Conservation (phyloP, 2,113 vertebrate species). For the Zosterops borbonicus region DNA sequence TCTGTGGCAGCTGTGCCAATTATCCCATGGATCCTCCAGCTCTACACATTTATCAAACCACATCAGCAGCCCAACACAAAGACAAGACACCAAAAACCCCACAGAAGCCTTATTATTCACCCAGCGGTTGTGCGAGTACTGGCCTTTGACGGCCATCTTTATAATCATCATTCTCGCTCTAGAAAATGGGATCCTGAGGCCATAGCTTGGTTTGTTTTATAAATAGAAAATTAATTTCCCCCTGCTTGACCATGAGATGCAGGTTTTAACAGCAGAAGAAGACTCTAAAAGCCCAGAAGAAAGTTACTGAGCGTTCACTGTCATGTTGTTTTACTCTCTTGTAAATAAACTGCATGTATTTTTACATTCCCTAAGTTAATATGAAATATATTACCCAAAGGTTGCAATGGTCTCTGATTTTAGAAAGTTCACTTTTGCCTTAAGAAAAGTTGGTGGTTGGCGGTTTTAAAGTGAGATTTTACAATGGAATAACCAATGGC, state of each 20-base stretch:
- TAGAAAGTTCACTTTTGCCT: background rate
- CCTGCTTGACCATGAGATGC: background rate
- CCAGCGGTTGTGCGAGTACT: background rate
- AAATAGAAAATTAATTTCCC: background rate
- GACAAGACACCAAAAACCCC: background rate
- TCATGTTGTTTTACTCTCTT: background rate
- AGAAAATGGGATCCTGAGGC: background rate
- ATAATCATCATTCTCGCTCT: background rate
- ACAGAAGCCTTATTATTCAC: slow-evolving; percentile 6
- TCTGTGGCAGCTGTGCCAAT: background rate
- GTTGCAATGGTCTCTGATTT: background rate
- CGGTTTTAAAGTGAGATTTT: background rate
- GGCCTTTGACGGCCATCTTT: background rate
- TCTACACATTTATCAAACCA: slow-evolving; percentile 42
- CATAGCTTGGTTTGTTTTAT: background rate
- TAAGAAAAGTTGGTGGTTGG: background rate
- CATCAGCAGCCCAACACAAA: background rate
- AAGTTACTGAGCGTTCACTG: background rate
- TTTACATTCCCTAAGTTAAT: background rate
- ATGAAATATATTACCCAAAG: background rate
- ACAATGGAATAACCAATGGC: background rate
- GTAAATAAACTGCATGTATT: background rate
- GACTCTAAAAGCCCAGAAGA: background rate
- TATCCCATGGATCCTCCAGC: background rate
- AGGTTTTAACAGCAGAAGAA: background rate